Conservation (phyloP, 92 coral and sea anemone genomes). For the Porites evermanni region DNA sequence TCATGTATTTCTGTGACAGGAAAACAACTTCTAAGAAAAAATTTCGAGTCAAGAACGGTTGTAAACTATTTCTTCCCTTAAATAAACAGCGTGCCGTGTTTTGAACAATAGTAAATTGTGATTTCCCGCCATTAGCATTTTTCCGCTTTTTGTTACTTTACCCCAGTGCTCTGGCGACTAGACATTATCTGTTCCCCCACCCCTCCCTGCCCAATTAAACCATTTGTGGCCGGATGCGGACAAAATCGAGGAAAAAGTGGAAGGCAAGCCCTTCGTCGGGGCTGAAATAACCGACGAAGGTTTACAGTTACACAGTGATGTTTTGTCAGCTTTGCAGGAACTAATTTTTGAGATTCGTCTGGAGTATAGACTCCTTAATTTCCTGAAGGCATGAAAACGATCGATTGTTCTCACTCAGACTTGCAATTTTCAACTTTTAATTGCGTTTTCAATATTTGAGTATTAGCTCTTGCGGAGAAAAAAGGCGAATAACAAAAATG, state of each 20-base stretch:
- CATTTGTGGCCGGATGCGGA: not conserved
- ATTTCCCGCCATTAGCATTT: conserved; percentile 54
- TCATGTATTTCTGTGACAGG: not conserved
- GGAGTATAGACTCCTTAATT: too few species aligned
- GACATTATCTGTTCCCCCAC: not conserved
- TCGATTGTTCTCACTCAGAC: too few species aligned
- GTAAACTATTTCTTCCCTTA: not conserved
- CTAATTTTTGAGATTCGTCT: too few species aligned
- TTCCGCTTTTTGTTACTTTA: not conserved
- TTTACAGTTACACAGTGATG: too few species aligned
- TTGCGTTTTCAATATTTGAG: too few species aligned
- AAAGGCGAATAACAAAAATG: too few species aligned
- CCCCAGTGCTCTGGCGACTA: conserved; percentile 1
- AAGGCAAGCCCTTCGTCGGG: too few species aligned
- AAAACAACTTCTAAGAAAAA: not conserved
- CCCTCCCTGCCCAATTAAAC: not conserved
- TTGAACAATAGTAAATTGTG: not conserved
- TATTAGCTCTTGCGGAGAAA: too few species aligned
- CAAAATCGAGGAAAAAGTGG: not conserved
- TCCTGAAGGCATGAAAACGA: too few species aligned
- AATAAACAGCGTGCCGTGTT: conserved; percentile 30
- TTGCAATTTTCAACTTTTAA: too few species aligned
- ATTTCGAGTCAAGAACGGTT: not conserved
- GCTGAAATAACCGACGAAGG: too few species aligned
- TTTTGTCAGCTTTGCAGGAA: too few species aligned